phyloP scores from a whole-genome alignment of 2,113 vertebrate species.

The Meriones unguiculatus region DNA sequence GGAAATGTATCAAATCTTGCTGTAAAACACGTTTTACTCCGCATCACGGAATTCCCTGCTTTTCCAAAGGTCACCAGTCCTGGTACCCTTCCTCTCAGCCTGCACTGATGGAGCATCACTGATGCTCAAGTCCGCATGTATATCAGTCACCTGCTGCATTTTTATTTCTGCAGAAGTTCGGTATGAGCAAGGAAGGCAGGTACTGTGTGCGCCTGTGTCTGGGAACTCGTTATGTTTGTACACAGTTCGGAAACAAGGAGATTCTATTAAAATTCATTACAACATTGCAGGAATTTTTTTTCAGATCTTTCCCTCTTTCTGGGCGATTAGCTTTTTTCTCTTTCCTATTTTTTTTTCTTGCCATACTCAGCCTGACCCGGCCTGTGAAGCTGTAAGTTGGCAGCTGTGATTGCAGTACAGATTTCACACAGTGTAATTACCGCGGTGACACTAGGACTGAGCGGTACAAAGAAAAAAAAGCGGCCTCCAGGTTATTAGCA shows the following conservation, averaged over 20 bases:
- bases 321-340: conserved; percentile 83
- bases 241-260: conserved; percentile 80
- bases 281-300: conserved; percentile 66
- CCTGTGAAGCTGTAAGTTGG: conserved; percentile 91
- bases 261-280: conserved; percentile 87
- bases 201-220: conserved; percentile 67
- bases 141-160: conserved; percentile 47
- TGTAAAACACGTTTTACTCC: background rate
- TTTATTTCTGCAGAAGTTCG: conserved; percentile 71
- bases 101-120: conserved; percentile 49
- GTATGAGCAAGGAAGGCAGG: conserved; percentile 60
- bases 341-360: conserved; percentile 63
- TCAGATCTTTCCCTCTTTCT: conserved; percentile 67
- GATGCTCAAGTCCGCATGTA: conserved; percentile 48
- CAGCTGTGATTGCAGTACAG: conserved; percentile 97
- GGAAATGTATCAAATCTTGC: background rate
- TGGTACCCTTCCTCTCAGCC: background rate
- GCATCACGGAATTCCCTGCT: conserved; percentile 5
- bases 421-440: conserved; percentile 98
- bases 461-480: conserved; percentile 93
- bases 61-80: background rate
- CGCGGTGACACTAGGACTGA: conserved; percentile 94
- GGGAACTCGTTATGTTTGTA: conserved; percentile 84
- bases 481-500: conserved; percentile 97
- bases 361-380: conserved; percentile 89